Conservation (phyloP, 2,888 invertebrate genomes). For the Ceratothoa steindachneri region DNA sequence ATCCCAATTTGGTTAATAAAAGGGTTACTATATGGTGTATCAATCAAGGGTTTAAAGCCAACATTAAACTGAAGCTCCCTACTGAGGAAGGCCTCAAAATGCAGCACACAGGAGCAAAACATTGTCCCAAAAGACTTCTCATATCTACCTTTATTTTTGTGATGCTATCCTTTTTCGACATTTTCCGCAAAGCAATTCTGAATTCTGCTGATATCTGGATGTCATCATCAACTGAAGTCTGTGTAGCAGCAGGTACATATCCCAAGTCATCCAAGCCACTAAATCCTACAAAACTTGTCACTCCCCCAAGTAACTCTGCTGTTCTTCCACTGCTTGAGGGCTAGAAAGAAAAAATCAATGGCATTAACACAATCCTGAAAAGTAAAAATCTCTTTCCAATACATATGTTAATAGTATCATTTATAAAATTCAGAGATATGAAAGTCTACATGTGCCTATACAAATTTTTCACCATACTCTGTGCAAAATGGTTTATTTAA, state of each 20-base stretch:
- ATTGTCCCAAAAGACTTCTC: too few species aligned
- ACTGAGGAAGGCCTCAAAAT: too few species aligned
- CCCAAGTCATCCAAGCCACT: slow-evolving; percentile 62
- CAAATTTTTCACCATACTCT: background rate
- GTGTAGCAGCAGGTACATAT: slow-evolving; percentile 60
- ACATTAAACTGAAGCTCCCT: too few species aligned
- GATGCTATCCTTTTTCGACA: slow-evolving; percentile 82
- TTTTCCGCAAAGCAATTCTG: slow-evolving; percentile 75
- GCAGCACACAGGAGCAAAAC: too few species aligned
- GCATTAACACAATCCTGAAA: background rate
- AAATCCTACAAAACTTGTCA: slow-evolving; percentile 64
- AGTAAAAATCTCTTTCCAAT: background rate
- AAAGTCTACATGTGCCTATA: background rate
- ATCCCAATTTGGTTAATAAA: too few species aligned
- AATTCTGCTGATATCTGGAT: slow-evolving; percentile 70
- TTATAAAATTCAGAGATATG: background rate
- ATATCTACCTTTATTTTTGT: slow-evolving; percentile 80
- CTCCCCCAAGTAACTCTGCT: slow-evolving; percentile 69
- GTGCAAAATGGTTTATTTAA: too few species aligned
- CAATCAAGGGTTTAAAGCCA: too few species aligned
- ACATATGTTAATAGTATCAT: background rate
- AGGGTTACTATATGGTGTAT: too few species aligned
- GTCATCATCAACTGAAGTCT: slow-evolving; percentile 56
- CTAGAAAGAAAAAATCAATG: slow-evolving; percentile 58
- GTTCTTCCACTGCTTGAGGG: slow-evolving; percentile 86